Conservation (phyloP, 2,113 vertebrate genomes). For the Micronycteris hirsuta region DNA sequence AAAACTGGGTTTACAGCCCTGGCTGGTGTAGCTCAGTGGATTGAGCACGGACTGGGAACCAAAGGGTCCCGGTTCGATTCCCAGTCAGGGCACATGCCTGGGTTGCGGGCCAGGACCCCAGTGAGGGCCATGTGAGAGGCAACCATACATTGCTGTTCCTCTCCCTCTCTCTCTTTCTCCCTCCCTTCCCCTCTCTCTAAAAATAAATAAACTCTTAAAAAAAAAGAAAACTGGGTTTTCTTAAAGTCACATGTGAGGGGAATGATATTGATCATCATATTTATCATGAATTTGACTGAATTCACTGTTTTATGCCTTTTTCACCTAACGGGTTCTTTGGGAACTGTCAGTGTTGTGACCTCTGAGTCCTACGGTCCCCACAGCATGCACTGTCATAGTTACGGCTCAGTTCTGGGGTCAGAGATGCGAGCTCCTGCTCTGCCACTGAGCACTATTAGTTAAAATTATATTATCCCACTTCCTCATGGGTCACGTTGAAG, state of each 20-base stretch:
- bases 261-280: neutral
- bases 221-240: neutral
- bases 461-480: neutral
- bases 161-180: too few relatives aligned
- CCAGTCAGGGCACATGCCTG: too few relatives aligned
- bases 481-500: neutral
- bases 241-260: neutral
- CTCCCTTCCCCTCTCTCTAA: too few relatives aligned
- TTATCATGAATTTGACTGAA: neutral
- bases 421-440: neutral
- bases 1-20: neutral
- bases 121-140: too few relatives aligned
- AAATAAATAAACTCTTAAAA: too few relatives aligned
- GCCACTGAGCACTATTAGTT: neutral
- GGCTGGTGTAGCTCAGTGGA: too few relatives aligned
- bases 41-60: too few relatives aligned
- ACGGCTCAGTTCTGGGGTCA: neutral
- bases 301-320: neutral
- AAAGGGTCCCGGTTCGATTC: too few relatives aligned
- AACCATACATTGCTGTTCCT: too few relatives aligned
- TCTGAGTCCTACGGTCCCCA: accelerated
- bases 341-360: neutral
- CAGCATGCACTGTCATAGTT: neutral
- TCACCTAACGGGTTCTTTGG: neutral
- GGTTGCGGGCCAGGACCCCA: too few relatives aligned